Evolutionary conservation across 2,113 vertebrate genomes (phyloP), one percentile per base, ranked within the genome.

Genomic region (Cebidichthys violaceus): DNA sequence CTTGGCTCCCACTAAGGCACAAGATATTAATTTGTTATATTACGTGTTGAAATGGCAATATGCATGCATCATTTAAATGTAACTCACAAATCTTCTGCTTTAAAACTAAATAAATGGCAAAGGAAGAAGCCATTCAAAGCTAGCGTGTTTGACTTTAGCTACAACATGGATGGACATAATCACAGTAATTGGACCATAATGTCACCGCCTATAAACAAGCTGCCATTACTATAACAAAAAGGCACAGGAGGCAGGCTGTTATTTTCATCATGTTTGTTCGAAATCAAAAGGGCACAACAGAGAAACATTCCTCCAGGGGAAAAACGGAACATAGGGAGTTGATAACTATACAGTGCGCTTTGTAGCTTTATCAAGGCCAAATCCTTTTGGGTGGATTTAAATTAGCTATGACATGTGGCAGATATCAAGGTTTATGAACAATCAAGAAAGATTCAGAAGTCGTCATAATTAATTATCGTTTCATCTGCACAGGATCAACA

Each of bases 121-220:
- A 59, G 65, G 33, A 27, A 43, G 73, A 15, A 50, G 57, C 39
- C 47, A 13, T 50, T 83, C 18, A 13, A 39, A 71, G 64, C 64
- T 27, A 9, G 45, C 10, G 20, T 37, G 35, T 83, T 79, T 83
- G 81, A 83, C 78, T 80, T 76, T 37, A 27, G 62, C 62, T 55
- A 64, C 79, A 86, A 80, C 65, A 70, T 15, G 47, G 79, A 85
- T n/a, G 65, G 81, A 84, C 64, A 65, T 92, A 81, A 94, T 93
- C 88, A 82, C 76, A 72, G 39, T 93, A 95, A 94, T 94, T 94
- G 92, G 87, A 73, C 43, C 14, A 69, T 75, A 77, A 86, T 82
- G 81, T 87, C 79, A 62, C 45, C 55, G 39, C 65, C 60, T 75
- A 70, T 86, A 85, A 91, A 89, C 84, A 87, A 70, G 70, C 81